These are phyloP conservation scores for Morinoia aosen DNA, from an alignment of 2,888 invertebrate genomes.

Conservation along the genomic window DNA sequence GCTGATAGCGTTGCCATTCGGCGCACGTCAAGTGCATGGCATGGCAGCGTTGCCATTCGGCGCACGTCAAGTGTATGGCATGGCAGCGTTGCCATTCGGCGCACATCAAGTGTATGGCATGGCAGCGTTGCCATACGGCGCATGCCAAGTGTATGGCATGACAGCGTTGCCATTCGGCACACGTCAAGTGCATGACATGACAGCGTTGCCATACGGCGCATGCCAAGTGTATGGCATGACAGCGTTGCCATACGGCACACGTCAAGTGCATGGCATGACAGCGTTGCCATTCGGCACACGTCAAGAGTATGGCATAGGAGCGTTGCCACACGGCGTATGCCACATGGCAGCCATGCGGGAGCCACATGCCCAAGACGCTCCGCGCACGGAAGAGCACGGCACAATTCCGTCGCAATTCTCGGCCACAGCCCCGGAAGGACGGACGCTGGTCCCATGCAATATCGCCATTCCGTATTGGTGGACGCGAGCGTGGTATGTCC, in stretches of 20 bases:
- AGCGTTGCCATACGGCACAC: neutral
- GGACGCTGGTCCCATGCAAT: neutral
- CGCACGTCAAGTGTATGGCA: too few relatives aligned
- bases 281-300: too few relatives aligned
- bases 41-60: too few relatives aligned
- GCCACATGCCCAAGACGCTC: neutral
- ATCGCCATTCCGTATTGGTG: conserved; percentile 7
- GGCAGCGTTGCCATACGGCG: too few relatives aligned
- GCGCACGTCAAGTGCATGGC: too few relatives aligned
- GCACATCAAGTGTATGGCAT: too few relatives aligned
- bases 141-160: neutral
- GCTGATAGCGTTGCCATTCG: too few relatives aligned
- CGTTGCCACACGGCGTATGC: neutral
- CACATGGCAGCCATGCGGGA: neutral
- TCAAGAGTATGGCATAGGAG: neutral
- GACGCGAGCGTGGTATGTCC: neutral
- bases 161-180: neutral
- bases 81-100: too few relatives aligned
- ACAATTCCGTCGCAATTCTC: neutral
- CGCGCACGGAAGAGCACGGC: neutral
- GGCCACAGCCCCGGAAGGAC: neutral
- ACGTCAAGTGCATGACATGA: too few relatives aligned
- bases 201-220: too few relatives aligned
- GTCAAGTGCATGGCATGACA: too few relatives aligned
- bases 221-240: neutral